Percentiles rank a stretch among this genome's conserved stretches.
These are phyloP conservation scores for Hydractinia echinata DNA, from an alignment of 30 jellyfish, hydroid and myxozoan species.

Conservation along the genomic window DNA sequence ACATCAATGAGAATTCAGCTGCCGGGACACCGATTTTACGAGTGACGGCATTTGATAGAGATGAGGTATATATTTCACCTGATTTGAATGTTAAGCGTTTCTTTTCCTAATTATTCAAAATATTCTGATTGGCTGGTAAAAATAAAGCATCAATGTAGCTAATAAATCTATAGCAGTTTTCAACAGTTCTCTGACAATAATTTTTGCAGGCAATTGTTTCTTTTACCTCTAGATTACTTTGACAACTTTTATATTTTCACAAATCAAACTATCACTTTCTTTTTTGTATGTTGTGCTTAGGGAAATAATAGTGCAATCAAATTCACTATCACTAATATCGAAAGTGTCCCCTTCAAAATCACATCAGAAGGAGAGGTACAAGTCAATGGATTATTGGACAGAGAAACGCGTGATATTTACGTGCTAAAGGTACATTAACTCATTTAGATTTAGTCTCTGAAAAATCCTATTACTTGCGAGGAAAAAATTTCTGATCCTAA, in stretches of 20 bases:
- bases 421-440: not conserved
- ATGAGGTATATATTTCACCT: not conserved
- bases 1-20: not conserved
- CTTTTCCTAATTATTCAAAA: too few species aligned
- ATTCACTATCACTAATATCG: not conserved
- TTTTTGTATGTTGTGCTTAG: not conserved
- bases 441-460: not conserved
- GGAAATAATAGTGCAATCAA: not conserved
- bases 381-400: not conserved
- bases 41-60: not conserved
- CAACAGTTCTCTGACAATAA: too few species aligned
- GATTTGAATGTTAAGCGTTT: not conserved
- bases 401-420: not conserved
- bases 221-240: too few species aligned
- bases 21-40: not conserved
- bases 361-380: not conserved
- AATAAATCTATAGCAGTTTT: too few species aligned
- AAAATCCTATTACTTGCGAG: too few species aligned
- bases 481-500: too few species aligned
- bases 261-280: too few species aligned
- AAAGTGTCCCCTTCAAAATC: not conserved
- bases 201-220: too few species aligned
- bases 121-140: too few species aligned
- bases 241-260: too few species aligned
- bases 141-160: too few species aligned